A percentile compares a stretch with the other conserved stretches of the same genome.
Conservation (phyloP, 2,797 vertebrate genomes). For the Ctenopoma kingsleyae region DNA sequence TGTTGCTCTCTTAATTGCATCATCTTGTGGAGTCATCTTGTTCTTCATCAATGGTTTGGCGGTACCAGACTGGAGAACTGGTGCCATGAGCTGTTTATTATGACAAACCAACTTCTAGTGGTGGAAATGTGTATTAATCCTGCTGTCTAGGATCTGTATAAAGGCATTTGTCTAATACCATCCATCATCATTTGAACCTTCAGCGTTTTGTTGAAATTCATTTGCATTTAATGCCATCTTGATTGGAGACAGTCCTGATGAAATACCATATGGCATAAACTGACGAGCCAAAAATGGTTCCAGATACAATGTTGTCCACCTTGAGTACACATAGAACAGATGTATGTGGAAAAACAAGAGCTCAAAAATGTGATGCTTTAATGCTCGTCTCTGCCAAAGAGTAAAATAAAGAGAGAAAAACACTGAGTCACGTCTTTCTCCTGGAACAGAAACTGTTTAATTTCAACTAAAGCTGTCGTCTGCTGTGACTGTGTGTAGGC, state of each 20-base stretch:
- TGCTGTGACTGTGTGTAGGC: background rate
- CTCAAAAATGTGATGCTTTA: background rate
- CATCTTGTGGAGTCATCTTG: no score
- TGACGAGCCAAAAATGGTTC: background rate
- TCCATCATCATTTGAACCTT: background rate
- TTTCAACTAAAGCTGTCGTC: conserved; percentile 1
- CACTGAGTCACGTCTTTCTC: conserved; percentile 17
- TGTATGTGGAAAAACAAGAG: background rate
- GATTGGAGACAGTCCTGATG: conserved; percentile 10
- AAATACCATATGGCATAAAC: conserved; percentile 28
- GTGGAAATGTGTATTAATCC: background rate
- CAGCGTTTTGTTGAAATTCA: conserved; percentile 19
- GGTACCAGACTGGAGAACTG: background rate
- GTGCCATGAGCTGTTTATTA: background rate
- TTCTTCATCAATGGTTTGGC: background rate
- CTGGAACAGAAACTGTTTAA: conserved; percentile 7
- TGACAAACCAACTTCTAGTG: background rate
- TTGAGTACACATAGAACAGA: conserved; percentile 17
- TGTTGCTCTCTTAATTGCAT: no score
- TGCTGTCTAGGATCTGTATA: background rate
- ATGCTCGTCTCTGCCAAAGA: background rate
- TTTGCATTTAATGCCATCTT: conserved; percentile 28
- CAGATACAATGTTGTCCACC: conserved; percentile 6
- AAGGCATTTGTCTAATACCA: background rate
- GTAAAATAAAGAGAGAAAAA: conserved; percentile 3